Evolutionary conservation across 2,797 vertebrate species (phyloP).

Genomic region (Pyrocephalus nanus): DNA sequence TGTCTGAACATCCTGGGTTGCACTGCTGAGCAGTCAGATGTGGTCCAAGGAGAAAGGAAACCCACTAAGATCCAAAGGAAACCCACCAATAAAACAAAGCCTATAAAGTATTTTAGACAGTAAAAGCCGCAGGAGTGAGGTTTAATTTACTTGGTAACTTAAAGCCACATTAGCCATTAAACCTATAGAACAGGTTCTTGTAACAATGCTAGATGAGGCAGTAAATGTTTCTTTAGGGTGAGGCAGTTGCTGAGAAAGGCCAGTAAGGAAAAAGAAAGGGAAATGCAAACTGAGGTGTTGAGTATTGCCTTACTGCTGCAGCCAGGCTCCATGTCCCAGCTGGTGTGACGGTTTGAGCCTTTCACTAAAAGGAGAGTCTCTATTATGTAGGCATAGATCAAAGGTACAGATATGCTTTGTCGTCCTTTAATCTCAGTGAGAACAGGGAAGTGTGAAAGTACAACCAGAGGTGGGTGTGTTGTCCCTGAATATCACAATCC

Average conservation of each 20-base stretch:
- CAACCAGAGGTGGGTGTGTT: not conserved
- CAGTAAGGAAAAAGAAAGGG: not conserved
- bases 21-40: not conserved
- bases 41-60: not conserved
- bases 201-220: not conserved
- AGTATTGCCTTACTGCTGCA: not conserved
- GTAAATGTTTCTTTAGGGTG: conserved; percentile 15
- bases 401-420: not conserved
- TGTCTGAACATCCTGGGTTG: not conserved
- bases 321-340: not conserved
- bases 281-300: not conserved
- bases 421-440: not conserved
- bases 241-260: not conserved
- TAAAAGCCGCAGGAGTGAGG: not conserved
- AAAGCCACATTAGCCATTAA: not conserved
- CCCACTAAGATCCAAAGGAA: not conserved
- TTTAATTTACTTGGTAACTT: not conserved
- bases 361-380: not conserved
- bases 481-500: not conserved
- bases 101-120: not conserved
- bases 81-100: not conserved
- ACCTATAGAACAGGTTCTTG: conserved; percentile 44
- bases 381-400: not conserved
- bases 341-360: not conserved
- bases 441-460: not conserved